Evolutionary conservation across 2,888 invertebrate species (phyloP).

Genomic region (Drosophila eohydei): DNA sequence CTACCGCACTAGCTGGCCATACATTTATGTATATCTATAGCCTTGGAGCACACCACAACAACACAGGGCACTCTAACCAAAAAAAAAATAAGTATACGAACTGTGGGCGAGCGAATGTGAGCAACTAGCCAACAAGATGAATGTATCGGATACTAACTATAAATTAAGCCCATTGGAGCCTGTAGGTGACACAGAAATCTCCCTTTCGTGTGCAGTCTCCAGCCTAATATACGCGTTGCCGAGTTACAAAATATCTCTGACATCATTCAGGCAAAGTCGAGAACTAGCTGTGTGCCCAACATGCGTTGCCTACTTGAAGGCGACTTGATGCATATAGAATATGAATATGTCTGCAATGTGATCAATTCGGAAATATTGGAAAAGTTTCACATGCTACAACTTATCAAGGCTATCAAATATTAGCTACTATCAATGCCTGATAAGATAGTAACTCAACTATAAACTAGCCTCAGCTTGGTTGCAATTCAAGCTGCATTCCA

Average conservation of each 20-base stretch:
- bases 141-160: slow-evolving; percentile 15
- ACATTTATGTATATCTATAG: slow-evolving; percentile 8
- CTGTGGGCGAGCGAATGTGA: background rate
- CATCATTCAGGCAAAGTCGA: slow-evolving; percentile 7
- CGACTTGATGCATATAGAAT: too few species aligned
- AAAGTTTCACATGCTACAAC: background rate
- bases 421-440: background rate
- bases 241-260: slow-evolving; percentile 1
- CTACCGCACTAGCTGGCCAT: slow-evolving; percentile 6
- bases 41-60: slow-evolving; percentile 7
- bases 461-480: background rate
- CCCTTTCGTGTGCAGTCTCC: background rate
- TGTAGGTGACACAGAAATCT: slow-evolving; percentile 23
- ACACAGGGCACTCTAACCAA: background rate
- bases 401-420: background rate
- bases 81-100: background rate
- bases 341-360: too few species aligned
- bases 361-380: background rate
- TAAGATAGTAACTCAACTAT: background rate
- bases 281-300: background rate
- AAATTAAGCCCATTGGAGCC: slow-evolving; percentile 19
- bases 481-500: background rate
- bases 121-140: slow-evolving; percentile 12
- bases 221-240: background rate
- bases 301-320: too few species aligned